Percentiles rank a stretch among this genome's conserved stretches.
Conservation (phyloP, 1,140 invertebrate genomes). For the Lysiphlebus fabarum region DNA sequence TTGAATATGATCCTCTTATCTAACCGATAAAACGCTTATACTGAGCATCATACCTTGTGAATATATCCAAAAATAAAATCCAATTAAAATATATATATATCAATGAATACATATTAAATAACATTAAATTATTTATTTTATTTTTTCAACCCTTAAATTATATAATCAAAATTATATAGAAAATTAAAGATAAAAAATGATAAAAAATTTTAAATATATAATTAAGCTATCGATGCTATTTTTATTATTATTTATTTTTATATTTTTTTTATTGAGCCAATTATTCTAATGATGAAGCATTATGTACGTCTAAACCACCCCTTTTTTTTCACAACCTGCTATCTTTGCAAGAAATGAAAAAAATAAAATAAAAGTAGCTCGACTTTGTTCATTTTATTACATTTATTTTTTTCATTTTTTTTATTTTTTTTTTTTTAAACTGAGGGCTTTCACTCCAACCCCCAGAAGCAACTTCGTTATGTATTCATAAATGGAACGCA, state of each 20-base stretch:
- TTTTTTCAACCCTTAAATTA: too few relatives aligned
- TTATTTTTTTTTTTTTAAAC: neutral
- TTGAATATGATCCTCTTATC: too few relatives aligned
- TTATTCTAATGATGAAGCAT: neutral
- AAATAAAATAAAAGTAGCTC: neutral
- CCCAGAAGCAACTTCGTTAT: slow-evolving; percentile 32
- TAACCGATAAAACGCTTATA: too few relatives aligned
- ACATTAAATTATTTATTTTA: too few relatives aligned
- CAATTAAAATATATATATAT: too few relatives aligned
- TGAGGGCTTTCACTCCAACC: neutral
- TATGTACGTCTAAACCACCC: neutral
- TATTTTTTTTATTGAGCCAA: neutral
- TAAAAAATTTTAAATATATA: neutral
- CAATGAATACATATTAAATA: too few relatives aligned
- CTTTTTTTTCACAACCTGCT: too few relatives aligned
- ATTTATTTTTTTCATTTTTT: too few relatives aligned
- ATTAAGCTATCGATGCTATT: neutral
- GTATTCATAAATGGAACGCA: slow-evolving; percentile 43
- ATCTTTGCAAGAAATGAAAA: too few relatives aligned
- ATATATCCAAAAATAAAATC: too few relatives aligned
- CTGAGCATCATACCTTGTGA: too few relatives aligned
- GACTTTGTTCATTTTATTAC: neutral
- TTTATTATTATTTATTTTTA: neutral
- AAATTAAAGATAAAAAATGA: neutral
- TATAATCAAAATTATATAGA: too few relatives aligned